These are phyloP conservation scores for Oenanthe melanoleuca DNA, from an alignment of 2,113 vertebrate genomes.

Conservation along the genomic window DNA sequence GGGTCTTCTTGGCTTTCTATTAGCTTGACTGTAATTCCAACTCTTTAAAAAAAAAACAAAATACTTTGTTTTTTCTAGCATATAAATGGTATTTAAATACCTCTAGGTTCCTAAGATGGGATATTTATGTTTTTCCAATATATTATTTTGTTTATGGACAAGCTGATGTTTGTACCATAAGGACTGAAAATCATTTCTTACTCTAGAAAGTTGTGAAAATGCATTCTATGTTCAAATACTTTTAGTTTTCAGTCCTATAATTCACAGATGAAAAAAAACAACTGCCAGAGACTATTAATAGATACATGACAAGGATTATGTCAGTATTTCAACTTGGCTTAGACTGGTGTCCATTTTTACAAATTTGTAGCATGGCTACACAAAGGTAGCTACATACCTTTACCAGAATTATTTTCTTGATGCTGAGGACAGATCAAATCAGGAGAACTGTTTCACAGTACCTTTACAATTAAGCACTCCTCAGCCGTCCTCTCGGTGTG, in stretches of 20 bases:
- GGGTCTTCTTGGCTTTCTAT: not conserved
- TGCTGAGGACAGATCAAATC: slow-evolving; percentile 27
- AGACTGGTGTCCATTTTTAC: not conserved
- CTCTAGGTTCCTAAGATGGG: not conserved
- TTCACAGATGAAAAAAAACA: not conserved
- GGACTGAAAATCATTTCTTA: not conserved
- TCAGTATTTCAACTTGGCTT: not conserved
- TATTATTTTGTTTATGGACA: not conserved
- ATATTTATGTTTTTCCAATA: not conserved
- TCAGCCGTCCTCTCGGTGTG: slow-evolving; percentile 65
- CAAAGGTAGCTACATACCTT: slow-evolving; percentile 60
- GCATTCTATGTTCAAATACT: not conserved
- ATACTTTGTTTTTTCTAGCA: not conserved
- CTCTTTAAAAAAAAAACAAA: not conserved
- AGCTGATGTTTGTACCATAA: not conserved
- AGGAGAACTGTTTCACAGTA: slow-evolving; percentile 69
- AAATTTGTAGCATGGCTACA: not conserved
- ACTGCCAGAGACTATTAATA: not conserved
- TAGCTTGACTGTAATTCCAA: not conserved
- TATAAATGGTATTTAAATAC: not conserved
- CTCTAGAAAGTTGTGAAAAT: not conserved
- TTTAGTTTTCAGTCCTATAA: not conserved
- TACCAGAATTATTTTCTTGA: slow-evolving; percentile 51
- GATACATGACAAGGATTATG: not conserved
- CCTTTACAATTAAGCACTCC: slow-evolving; percentile 70